A percentile compares a stretch with the other conserved stretches of the same genome.
Evolutionary conservation across 1,140 invertebrate genomes (phyloP).

Genomic region (Cyclargus thomasi): DNA sequence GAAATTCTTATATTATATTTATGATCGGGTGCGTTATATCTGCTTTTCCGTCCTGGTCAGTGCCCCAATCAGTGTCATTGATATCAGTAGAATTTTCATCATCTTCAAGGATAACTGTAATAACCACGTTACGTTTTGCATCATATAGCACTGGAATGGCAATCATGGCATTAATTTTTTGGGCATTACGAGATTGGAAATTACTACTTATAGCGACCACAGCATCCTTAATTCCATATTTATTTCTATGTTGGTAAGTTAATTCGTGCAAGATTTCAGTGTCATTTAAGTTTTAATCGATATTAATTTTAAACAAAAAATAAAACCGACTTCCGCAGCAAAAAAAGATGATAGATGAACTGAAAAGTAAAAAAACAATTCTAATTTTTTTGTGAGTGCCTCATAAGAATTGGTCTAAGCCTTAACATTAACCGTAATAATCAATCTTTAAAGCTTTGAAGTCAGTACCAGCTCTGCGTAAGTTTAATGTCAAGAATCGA

Average conservation of each 20-base stretch:
- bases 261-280: no score
- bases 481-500: no score
- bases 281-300: no score
- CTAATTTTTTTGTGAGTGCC: no score
- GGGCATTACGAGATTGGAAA: constrained; percentile 76
- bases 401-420: no score
- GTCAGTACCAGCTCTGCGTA: no score
- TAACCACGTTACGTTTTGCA: constrained; percentile 43
- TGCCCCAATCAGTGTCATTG: constrained; percentile 40
- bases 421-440: no score
- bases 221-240: constrained; percentile 52
- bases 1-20: constrained; percentile 42
- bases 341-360: no score
- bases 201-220: constrained; percentile 72
- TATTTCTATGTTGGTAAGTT: constrained; percentile 51
- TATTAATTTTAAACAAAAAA: no score
- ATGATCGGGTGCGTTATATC: constrained; percentile 45
- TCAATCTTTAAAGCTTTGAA: no score
- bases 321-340: no score
- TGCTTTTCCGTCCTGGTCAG: constrained; percentile 45
- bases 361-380: no score
- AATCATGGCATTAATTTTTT: constrained; percentile 75
- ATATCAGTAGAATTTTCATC: constrained; percentile 59
- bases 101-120: constrained; percentile 34
- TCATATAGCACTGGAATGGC: constrained; percentile 73